phyloP scores from a whole-genome alignment of 2,797 vertebrate species.

The Macropus fuliginosus region DNA sequence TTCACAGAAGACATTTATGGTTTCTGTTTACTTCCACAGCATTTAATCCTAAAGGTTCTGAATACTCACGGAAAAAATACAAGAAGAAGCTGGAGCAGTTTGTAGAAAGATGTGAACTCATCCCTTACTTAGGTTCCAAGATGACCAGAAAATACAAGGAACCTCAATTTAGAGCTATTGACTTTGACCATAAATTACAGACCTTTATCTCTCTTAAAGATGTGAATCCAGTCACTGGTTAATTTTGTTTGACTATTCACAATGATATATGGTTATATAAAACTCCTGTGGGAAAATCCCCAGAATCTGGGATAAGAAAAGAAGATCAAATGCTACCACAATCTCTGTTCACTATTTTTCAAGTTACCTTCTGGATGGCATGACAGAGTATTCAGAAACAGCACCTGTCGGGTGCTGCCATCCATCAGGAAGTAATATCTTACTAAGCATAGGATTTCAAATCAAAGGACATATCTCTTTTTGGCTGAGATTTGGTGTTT shows the following conservation, averaged over 20 bases:
- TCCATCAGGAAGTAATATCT: not conserved
- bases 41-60: conserved; percentile 89
- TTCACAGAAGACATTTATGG: conserved; percentile 57
- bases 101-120: conserved; percentile 91
- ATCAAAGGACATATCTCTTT: conserved; percentile 12
- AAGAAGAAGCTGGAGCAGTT: conserved; percentile 91
- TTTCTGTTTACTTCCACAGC: conserved; percentile 84
- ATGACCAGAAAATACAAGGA: conserved; percentile 88
- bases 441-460: not conserved
- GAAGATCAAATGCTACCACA: not conserved
- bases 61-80: conserved; percentile 87
- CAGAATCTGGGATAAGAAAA: not conserved
- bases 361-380: not conserved
- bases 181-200: conserved; percentile 89
- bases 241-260: conserved; percentile 27
- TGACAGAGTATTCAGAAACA: not conserved
- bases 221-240: conserved; percentile 66
- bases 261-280: conserved; percentile 13
- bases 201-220: conserved; percentile 89
- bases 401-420: not conserved
- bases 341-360: not conserved
- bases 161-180: conserved; percentile 86
- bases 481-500: conserved; percentile 29
- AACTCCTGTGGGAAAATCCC: not conserved
- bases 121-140: conserved; percentile 89